Evolutionary conservation across 2,113 vertebrate species (phyloP).

Genomic region (Gadus chalcogrammus): DNA sequence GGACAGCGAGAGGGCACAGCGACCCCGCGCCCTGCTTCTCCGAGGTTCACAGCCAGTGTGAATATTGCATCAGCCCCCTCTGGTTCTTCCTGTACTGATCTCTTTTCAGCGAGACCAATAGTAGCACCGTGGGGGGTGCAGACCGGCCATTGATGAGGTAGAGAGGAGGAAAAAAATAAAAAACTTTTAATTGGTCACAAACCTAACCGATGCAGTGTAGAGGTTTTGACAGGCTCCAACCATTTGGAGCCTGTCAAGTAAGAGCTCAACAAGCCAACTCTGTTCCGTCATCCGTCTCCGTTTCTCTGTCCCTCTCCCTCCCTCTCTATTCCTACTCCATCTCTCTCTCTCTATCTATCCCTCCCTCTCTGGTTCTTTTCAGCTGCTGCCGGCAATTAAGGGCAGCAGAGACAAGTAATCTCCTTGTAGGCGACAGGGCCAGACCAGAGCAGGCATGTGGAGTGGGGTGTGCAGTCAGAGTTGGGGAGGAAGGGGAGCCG

Average conservation of each 20-base stretch:
- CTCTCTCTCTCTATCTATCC: slow-evolving; percentile 27
- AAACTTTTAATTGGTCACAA: slow-evolving; percentile 47
- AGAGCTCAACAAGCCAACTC: slow-evolving; percentile 61
- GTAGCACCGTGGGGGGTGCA: slow-evolving; percentile 7
- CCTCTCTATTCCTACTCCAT: slow-evolving; percentile 17
- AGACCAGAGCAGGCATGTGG: slow-evolving; percentile 67
- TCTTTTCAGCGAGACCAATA: slow-evolving; percentile 11
- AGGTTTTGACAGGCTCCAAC: slow-evolving; percentile 57
- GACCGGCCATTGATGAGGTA: slow-evolving; percentile 20
- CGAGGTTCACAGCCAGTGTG: slow-evolving; percentile 8
- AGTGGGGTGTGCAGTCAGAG: slow-evolving; percentile 47
- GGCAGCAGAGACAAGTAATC: slow-evolving; percentile 78
- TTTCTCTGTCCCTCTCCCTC: background rate
- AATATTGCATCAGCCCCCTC: slow-evolving; percentile 24
- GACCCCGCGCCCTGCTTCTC: slow-evolving; percentile 28
- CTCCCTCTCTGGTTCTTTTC: slow-evolving; percentile 60
- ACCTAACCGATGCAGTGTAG: slow-evolving; percentile 34
- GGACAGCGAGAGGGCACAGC: slow-evolving; percentile 47
- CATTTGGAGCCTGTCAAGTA: slow-evolving; percentile 54
- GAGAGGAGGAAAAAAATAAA: slow-evolving; percentile 19
- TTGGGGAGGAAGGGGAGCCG: slow-evolving; percentile 36
- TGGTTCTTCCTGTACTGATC: slow-evolving; percentile 9
- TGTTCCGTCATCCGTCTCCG: slow-evolving; percentile 34
- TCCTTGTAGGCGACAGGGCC: slow-evolving; percentile 70
- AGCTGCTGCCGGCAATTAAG: slow-evolving; percentile 76